These are phyloP conservation scores for Heterocephalus glaber DNA, from an alignment of 2,113 vertebrate species.

Conservation along the genomic window DNA sequence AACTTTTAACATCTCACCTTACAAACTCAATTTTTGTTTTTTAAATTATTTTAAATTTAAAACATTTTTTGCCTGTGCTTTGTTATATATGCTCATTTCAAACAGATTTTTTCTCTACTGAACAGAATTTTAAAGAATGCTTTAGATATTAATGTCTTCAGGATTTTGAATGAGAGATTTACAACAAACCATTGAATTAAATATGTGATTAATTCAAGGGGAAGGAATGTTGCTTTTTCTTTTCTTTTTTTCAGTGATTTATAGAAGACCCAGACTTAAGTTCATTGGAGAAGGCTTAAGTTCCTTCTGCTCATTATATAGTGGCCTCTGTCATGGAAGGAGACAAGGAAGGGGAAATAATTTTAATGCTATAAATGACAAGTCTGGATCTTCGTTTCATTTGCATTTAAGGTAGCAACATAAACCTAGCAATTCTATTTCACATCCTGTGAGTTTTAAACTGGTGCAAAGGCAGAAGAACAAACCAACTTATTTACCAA, in stretches of 20 bases:
- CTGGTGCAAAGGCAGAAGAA: neutral
- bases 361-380: neutral
- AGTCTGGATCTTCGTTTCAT: neutral
- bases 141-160: neutral
- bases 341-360: neutral
- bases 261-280: neutral
- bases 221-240: neutral
- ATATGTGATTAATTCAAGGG: neutral
- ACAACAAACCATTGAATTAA: neutral
- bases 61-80: neutral
- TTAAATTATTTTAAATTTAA: conserved; percentile 35
- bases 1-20: conserved; percentile 9
- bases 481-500: neutral
- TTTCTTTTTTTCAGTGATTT: neutral
- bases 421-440: neutral
- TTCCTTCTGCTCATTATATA: neutral
- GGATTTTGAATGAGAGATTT: neutral
- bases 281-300: neutral
- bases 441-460: neutral
- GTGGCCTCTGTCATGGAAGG: neutral
- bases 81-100: neutral
- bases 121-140: neutral
- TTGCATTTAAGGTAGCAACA: neutral
- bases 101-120: neutral
- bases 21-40: neutral